Percentiles rank a stretch among this genome's conserved stretches.
These are phyloP conservation scores for Neomorphus geoffroyi DNA, from an alignment of 2,797 vertebrate species.

Conservation along the genomic window DNA sequence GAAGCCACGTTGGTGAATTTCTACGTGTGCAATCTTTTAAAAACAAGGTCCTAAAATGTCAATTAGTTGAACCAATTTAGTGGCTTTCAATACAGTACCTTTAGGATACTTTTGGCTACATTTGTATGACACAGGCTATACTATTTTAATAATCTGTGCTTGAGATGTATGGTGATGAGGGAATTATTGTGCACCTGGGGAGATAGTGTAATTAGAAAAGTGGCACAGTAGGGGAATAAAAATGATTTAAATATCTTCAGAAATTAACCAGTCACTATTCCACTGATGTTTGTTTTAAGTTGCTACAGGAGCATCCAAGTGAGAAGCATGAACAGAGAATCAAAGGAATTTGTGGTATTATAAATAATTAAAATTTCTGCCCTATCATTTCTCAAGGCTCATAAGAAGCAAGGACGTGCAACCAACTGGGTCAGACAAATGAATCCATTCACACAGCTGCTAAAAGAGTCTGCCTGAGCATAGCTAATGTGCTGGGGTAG, in stretches of 20 bases:
- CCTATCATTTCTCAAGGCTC: constrained; percentile 73
- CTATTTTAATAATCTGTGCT: constrained; percentile 75
- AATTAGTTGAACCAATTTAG: constrained; percentile 55
- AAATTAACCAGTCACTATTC: constrained; percentile 75
- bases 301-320: constrained; percentile 61
- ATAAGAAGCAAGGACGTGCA: constrained; percentile 52
- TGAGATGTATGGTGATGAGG: constrained; percentile 71
- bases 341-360: constrained; percentile 61
- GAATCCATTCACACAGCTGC: constrained; percentile 56
- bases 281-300: constrained; percentile 68
- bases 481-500: constrained; percentile 69
- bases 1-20: neutral
- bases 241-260: constrained; percentile 71
- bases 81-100: constrained; percentile 60
- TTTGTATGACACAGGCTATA: constrained; percentile 65
- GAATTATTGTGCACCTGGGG: constrained; percentile 76
- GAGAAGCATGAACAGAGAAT: constrained; percentile 52
- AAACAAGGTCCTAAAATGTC: constrained; percentile 44
- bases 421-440: constrained; percentile 78
- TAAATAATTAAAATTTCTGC: constrained; percentile 79
- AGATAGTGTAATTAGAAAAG: constrained; percentile 78
- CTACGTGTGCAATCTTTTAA: constrained; percentile 40
- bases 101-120: constrained; percentile 61
- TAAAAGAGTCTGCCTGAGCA: constrained; percentile 51
- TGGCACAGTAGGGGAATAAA: constrained; percentile 72